Evolutionary conservation across 2,888 invertebrate genomes (phyloP).

Genomic region (Agrochola macilenta): DNA sequence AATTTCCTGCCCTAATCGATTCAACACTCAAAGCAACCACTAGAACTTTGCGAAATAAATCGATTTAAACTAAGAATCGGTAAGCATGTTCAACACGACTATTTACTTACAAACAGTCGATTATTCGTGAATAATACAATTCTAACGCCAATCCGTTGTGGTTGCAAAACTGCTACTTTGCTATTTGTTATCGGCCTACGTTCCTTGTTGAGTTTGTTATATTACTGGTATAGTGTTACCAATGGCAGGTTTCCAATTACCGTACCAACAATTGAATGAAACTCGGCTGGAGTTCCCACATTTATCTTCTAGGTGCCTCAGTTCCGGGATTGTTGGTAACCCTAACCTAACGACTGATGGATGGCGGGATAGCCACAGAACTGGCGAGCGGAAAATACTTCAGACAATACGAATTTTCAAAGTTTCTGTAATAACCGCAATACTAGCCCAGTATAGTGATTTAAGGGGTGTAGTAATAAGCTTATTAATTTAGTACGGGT

Average conservation of each 20-base stretch:
- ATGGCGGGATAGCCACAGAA: slow-evolving; percentile 12
- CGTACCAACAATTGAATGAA: slow-evolving; percentile 47
- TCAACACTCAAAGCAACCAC: slow-evolving; percentile 37
- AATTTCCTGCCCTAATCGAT: slow-evolving; percentile 6
- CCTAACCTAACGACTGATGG: slow-evolving; percentile 47
- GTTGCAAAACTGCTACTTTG: slow-evolving; percentile 65
- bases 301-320: slow-evolving; percentile 28
- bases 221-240: slow-evolving; percentile 38
- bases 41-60: slow-evolving; percentile 56
- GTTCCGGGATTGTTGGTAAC: slow-evolving; percentile 51
- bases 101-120: slow-evolving; percentile 60
- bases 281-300: slow-evolving; percentile 46
- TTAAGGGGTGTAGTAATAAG: background rate
- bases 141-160: slow-evolving; percentile 55
- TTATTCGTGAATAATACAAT: slow-evolving; percentile 61
- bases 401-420: background rate
- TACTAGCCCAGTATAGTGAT: background rate
- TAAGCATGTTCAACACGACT: slow-evolving; percentile 56
- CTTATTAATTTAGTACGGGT: background rate
- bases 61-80: slow-evolving; percentile 47
- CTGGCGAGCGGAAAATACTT: slow-evolving; percentile 15
- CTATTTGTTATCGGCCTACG: slow-evolving; percentile 61
- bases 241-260: slow-evolving; percentile 50
- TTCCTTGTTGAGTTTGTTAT: slow-evolving; percentile 47
- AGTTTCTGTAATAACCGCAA: background rate